Evolutionary conservation across 2,888 invertebrate species (phyloP), one percentile per base, ranked within the genome.

Genomic region (Steinernema hermaphroditum): DNA sequence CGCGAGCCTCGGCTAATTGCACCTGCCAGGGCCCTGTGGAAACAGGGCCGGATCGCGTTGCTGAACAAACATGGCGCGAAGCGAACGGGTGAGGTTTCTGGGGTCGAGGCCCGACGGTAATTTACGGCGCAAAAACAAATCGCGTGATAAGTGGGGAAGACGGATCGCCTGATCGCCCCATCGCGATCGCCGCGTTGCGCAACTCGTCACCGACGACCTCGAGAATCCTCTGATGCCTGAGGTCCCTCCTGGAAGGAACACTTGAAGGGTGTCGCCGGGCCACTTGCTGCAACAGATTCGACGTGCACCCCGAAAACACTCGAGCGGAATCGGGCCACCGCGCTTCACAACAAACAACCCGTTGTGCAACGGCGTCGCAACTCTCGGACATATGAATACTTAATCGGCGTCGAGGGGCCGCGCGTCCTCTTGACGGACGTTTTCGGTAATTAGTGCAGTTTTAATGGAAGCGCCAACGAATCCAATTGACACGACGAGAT

Each of bases 131-230:
- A 24, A 34, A 27, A 62, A 62, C 62, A 32, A 62, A 62, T 29
- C 32, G 62, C 27, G 22, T 8, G 27, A 32, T 62, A 27, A 54
- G 4, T 46, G 2, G 2, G 1, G 22, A 54, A 24, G 32, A 62
- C 27, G 9, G 32, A 62, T 62, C 29, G 16, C 27, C 32, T 29
- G 37, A 37, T 12, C 6, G 37, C 62, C 27, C 32, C 2, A 32
- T 29, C 32, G 29, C 32, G 62, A 62, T 62, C 27, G 62, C 16
- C 24, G 22, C 12, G 62, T 62, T 62, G 62, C 62, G 62, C 62
- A 62, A 62, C 62, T 8, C 32, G 32, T 62, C 62, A 29, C 16
- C 27, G 8, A n/a, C 37, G 37, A 37, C 37, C 37, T 37, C 37
- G 37, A 37, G 37, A 37, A 37, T 12, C 37, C 37, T 37, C 12